Percentiles rank a stretch among this genome's conserved stretches.
These are phyloP conservation scores for Meloe dianella DNA, from an alignment of 2,888 invertebrate genomes.

Conservation along the genomic window DNA sequence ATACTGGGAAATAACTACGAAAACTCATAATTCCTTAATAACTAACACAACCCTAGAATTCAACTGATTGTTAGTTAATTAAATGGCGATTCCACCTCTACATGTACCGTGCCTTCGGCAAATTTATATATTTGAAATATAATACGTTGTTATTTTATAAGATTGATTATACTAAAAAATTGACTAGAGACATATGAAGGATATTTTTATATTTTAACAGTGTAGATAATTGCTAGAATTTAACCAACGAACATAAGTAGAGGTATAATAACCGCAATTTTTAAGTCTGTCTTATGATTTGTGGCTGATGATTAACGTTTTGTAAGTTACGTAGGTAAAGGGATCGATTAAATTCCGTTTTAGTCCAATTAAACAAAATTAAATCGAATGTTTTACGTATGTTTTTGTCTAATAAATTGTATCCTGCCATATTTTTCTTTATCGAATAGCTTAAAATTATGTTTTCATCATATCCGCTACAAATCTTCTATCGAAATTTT, in stretches of 20 bases:
- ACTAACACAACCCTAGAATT: slow-evolving; percentile 18
- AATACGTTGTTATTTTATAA: slow-evolving; percentile 10
- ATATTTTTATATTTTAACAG: not conserved
- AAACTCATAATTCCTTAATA: not conserved
- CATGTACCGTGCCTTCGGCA: not conserved
- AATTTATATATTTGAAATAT: slow-evolving; percentile 7
- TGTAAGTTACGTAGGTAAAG: not conserved
- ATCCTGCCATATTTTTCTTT: not conserved
- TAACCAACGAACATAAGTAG: slow-evolving; percentile 1
- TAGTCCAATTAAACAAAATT: slow-evolving; percentile 3
- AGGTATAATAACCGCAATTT: slow-evolving; percentile 14
- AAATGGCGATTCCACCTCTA: slow-evolving; percentile 42
- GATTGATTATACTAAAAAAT: slow-evolving; percentile 6
- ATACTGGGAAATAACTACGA: not conserved
- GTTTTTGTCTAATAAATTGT: not conserved
- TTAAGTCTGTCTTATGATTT: slow-evolving; percentile 15
- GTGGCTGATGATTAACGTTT: slow-evolving; percentile 14
- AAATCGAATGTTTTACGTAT: not conserved
- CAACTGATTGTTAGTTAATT: slow-evolving; percentile 47
- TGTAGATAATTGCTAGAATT: slow-evolving; percentile 4
- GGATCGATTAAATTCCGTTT: slow-evolving; percentile 10
- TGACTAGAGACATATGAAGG: not conserved
- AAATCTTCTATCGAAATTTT: too few relatives aligned
- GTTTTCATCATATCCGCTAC: too few relatives aligned
- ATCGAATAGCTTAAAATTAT: too few relatives aligned